A percentile compares a stretch with the other conserved stretches of the same genome.
phyloP scores from a whole-genome alignment of 2,113 vertebrate genomes.

The Atractosteus spatula region DNA sequence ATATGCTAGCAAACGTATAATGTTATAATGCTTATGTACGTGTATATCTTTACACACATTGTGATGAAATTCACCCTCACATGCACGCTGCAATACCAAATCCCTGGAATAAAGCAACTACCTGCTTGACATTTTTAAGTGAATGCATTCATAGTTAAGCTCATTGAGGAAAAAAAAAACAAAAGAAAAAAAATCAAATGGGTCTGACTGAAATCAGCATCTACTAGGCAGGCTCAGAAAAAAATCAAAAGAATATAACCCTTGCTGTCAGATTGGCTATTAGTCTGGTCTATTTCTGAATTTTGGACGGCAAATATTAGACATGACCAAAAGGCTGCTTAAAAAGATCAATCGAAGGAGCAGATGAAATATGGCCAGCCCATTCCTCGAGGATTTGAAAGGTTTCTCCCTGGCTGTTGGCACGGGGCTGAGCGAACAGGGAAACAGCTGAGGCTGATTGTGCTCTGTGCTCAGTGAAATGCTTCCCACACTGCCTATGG shows the following conservation, averaged over 20 bases:
- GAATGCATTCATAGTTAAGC: neutral
- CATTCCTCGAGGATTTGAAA: constrained; percentile 18
- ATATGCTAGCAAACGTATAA: neutral
- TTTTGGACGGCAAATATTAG: too few species aligned
- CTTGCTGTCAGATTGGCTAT: too few species aligned
- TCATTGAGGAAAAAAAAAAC: too few species aligned
- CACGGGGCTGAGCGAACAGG: neutral
- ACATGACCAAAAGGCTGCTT: too few species aligned
- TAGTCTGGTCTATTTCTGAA: too few species aligned
- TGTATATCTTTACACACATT: neutral
- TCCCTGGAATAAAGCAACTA: neutral
- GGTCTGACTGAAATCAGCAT: too few species aligned
- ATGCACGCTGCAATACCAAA: neutral
- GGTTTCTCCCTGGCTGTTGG: constrained; percentile 13
- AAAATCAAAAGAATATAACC: too few species aligned
- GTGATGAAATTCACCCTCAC: neutral
- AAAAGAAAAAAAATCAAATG: too few species aligned
- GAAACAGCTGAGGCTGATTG: constrained; percentile 36
- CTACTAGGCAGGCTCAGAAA: too few species aligned
- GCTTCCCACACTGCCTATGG: constrained; percentile 40
- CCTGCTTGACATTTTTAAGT: neutral
- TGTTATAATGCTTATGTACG: neutral
- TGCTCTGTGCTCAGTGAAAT: constrained; percentile 48
- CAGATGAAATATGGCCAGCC: neutral
- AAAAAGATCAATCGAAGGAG: neutral